phyloP scores from a whole-genome alignment of 2,113 vertebrate species.

The Ariopsis seemanni region DNA sequence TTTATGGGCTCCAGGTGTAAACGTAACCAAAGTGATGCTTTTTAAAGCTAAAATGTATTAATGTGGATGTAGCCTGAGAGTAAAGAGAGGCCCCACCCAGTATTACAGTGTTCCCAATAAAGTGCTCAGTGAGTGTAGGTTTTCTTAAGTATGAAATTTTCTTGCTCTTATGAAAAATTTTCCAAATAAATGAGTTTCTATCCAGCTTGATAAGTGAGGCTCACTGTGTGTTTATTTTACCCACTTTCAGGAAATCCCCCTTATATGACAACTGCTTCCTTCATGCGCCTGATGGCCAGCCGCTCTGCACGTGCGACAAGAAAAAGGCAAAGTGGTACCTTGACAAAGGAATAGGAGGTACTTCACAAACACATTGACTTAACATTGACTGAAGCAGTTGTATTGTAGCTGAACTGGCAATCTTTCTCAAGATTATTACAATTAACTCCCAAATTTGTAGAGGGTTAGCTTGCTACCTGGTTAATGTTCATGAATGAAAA shows the following conservation, averaged over 20 bases:
- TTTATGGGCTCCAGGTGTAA: background rate
- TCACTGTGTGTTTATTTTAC: background rate
- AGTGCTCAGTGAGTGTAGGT: background rate
- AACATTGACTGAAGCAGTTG: background rate
- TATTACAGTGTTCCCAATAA: background rate
- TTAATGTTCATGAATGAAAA: background rate
- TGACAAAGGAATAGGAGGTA: slow-evolving; percentile 96
- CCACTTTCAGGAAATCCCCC: slow-evolving; percentile 85
- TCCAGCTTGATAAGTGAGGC: background rate
- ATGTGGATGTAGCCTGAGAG: background rate
- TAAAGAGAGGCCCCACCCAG: background rate
- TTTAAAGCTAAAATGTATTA: no score
- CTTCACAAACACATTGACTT: background rate
- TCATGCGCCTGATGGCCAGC: slow-evolving; percentile 93
- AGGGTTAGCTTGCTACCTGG: background rate
- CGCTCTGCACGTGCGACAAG: slow-evolving; percentile 95
- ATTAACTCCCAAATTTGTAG: background rate
- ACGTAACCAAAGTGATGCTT: background rate
- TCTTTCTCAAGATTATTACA: background rate
- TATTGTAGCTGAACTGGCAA: background rate
- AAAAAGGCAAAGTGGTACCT: slow-evolving; percentile 99
- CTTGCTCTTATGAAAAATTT: background rate
- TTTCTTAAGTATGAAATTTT: background rate
- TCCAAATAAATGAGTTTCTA: background rate
- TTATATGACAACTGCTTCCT: slow-evolving; percentile 98